Percentiles rank a stretch among this genome's conserved stretches.
These are phyloP conservation scores for Euplexia lucipara DNA, from an alignment of 2,888 invertebrate genomes.

Conservation along the genomic window DNA sequence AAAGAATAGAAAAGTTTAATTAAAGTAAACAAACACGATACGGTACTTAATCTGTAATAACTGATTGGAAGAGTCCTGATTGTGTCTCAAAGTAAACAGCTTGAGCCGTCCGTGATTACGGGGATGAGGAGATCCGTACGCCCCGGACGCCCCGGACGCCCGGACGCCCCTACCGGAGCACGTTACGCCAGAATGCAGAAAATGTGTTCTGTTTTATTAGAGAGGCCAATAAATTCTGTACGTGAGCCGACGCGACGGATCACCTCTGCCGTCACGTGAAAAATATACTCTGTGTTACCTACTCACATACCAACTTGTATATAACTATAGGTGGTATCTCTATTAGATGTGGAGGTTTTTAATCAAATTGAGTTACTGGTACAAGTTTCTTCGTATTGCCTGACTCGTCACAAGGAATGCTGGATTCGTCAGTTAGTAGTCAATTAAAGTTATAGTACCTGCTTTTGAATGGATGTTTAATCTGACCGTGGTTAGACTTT, in stretches of 20 bases:
- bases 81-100: constrained; percentile 69
- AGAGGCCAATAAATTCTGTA: constrained; percentile 85
- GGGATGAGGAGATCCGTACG: constrained; percentile 23
- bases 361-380: neutral
- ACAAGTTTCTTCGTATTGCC: no score
- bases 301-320: constrained; percentile 1
- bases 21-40: constrained; percentile 40
- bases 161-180: constrained; percentile 52
- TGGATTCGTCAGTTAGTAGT: no score
- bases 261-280: constrained; percentile 71
- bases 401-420: no score
- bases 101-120: constrained; percentile 71
- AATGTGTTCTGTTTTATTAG: constrained; percentile 88
- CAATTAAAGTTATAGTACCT: no score
- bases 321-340: neutral
- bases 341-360: constrained; percentile 3
- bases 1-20: constrained; percentile 38
- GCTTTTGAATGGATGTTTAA: no score
- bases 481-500: no score
- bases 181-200: constrained; percentile 81
- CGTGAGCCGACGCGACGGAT: constrained; percentile 80
- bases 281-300: constrained; percentile 68
- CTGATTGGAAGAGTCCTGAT: constrained; percentile 63
- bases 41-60: constrained; percentile 51
- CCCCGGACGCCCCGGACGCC: constrained; percentile 5